Evolutionary conservation across 2,113 vertebrate genomes (phyloP).

Genomic region (Bos javanicus): DNA sequence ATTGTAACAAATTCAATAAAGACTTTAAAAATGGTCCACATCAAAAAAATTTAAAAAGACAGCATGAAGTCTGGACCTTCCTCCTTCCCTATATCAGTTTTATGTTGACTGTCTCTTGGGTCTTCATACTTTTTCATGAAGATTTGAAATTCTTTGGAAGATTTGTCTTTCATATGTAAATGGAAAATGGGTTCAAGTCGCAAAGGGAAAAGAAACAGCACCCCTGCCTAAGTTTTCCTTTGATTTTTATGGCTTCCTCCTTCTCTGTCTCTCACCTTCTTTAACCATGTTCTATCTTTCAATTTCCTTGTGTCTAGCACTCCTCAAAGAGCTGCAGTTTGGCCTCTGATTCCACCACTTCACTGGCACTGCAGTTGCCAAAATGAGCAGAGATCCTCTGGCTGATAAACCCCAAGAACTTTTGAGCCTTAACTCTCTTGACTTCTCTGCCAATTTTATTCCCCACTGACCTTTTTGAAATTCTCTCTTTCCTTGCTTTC

Average conservation of each 20-base stretch:
- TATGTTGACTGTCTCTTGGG: not conserved
- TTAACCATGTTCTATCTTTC: not conserved
- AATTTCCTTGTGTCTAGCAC: not conserved
- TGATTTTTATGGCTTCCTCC: not conserved
- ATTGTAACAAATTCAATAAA: not conserved
- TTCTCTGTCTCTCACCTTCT: rapidly evolving
- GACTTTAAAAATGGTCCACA: not conserved
- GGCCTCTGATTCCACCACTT: not conserved
- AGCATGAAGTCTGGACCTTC: not conserved
- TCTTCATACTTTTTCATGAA: not conserved
- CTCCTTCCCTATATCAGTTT: not conserved
- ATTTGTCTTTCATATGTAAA: not conserved
- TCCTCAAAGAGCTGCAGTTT: not conserved
- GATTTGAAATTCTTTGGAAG: not conserved
- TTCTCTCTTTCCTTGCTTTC: not conserved
- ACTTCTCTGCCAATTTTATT: not conserved
- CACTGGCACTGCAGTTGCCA: too few species aligned
- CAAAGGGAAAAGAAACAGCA: not conserved
- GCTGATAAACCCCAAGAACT: not conserved
- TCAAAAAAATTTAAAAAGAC: not conserved
- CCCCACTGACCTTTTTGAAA: not conserved
- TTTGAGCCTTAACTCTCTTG: not conserved
- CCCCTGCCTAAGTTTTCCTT: not conserved
- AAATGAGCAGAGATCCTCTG: not conserved
- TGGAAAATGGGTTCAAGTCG: not conserved